Conservation (phyloP, 2,797 vertebrate species). For the Echeneis naucrates region DNA sequence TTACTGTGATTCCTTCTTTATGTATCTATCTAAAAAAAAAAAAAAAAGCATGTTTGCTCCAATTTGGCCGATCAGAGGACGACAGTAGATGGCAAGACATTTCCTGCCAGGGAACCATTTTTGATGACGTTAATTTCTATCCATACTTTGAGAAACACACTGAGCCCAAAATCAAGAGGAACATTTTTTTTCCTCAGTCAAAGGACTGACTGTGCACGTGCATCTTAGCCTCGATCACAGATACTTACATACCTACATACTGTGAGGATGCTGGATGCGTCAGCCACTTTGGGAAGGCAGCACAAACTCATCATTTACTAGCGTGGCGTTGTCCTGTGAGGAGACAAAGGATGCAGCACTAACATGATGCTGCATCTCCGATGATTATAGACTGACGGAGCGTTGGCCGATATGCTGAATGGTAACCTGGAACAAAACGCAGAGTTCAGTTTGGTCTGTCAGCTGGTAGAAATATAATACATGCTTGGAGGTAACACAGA, state of each 20-base stretch:
- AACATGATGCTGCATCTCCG: neutral
- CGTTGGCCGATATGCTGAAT: neutral
- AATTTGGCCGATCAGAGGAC: neutral
- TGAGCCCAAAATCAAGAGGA: too few species aligned
- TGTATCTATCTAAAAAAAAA: neutral
- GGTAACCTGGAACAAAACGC: neutral
- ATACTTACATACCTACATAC: too few species aligned
- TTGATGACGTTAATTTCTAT: neutral
- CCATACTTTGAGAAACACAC: too few species aligned
- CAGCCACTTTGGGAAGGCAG: too few species aligned
- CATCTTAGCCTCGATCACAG: slow-evolving; percentile 2
- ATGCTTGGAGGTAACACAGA: neutral
- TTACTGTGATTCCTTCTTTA: neutral
- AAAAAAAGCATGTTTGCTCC: neutral
- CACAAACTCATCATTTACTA: too few species aligned
- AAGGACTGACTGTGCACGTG: neutral
- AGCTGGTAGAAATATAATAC: neutral
- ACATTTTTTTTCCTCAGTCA: too few species aligned
- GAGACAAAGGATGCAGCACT: neutral
- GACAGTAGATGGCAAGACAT: neutral
- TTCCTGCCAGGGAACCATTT: neutral
- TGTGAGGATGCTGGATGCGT: too few species aligned
- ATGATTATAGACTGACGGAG: neutral
- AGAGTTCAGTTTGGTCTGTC: neutral
- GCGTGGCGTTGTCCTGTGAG: neutral